Conservation (phyloP, 2,113 vertebrate species). For the Tetrao urogallus region DNA sequence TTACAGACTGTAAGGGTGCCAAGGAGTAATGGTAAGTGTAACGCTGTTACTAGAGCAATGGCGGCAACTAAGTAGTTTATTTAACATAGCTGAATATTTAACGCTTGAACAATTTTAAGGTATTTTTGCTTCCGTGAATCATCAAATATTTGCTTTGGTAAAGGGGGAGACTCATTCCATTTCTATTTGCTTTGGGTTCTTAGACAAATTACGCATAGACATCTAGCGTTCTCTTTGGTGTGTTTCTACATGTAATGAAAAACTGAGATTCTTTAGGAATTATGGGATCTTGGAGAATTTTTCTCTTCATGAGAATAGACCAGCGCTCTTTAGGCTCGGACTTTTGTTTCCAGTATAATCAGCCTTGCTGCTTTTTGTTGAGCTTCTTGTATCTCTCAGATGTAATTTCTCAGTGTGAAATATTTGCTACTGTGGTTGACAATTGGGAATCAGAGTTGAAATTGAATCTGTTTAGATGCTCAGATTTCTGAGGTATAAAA, state of each 20-base stretch:
- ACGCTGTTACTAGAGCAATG: not conserved
- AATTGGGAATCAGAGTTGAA: not conserved
- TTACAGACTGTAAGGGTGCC: conserved; percentile 84
- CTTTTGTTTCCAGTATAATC: not conserved
- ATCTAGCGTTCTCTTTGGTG: not conserved
- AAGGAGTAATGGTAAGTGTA: conserved; percentile 85
- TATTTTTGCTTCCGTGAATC: not conserved
- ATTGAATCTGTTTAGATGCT: not conserved
- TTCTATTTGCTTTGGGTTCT: not conserved
- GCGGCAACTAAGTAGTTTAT: not conserved
- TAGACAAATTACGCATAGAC: not conserved
- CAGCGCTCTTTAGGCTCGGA: not conserved
- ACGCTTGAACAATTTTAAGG: not conserved
- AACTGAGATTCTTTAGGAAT: not conserved
- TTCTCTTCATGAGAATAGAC: not conserved
- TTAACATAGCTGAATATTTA: not conserved
- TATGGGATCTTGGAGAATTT: not conserved
- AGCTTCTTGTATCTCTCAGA: not conserved
- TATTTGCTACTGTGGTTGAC: not conserved
- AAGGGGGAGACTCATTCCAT: not conserved
- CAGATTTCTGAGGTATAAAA: not conserved
- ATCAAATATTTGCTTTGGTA: not conserved
- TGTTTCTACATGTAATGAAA: not conserved
- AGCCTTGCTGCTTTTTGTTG: not conserved
- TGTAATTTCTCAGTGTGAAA: not conserved